Percentiles rank a stretch among this genome's conserved stretches.
These are phyloP conservation scores for Oreohelix idahoensis DNA, from an alignment of 1,140 invertebrate species.

Conservation along the genomic window DNA sequence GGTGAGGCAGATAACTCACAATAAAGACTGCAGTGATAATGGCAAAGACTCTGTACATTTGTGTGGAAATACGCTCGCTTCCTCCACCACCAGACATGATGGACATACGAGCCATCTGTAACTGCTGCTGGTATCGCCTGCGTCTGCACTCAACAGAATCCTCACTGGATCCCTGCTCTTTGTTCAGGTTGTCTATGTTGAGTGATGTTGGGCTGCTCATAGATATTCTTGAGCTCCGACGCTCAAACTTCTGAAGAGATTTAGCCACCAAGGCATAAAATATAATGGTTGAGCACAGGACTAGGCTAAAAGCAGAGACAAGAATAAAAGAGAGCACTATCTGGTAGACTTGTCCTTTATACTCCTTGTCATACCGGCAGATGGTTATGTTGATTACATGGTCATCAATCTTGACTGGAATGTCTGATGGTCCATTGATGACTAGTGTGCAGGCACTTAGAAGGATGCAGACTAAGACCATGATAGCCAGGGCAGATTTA, in stretches of 20 bases:
- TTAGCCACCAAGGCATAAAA: conserved; percentile 13
- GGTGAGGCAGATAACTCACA: conserved; percentile 47
- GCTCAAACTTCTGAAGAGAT: background rate
- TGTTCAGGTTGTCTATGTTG: background rate
- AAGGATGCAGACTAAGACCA: background rate
- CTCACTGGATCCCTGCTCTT: background rate
- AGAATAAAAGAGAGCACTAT: background rate
- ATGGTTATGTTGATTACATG: conserved; percentile 16
- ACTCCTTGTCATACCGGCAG: conserved; percentile 15
- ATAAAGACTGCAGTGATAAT: conserved; percentile 44
- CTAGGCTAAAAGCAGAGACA: background rate
- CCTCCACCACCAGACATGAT: background rate
- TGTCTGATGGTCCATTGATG: background rate
- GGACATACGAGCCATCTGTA: background rate
- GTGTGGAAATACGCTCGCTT: conserved; percentile 25
- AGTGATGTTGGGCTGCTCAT: background rate
- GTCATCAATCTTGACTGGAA: background rate
- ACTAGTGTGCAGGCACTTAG: background rate
- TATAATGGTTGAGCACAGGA: background rate
- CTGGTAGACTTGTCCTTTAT: background rate
- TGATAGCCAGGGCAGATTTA: background rate
- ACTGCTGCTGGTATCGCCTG: background rate
- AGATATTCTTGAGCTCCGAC: background rate
- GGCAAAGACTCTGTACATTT: conserved; percentile 43
- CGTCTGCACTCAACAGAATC: background rate